phyloP scores from a whole-genome alignment of 2,113 vertebrate species.

The Isichthys henryi region DNA sequence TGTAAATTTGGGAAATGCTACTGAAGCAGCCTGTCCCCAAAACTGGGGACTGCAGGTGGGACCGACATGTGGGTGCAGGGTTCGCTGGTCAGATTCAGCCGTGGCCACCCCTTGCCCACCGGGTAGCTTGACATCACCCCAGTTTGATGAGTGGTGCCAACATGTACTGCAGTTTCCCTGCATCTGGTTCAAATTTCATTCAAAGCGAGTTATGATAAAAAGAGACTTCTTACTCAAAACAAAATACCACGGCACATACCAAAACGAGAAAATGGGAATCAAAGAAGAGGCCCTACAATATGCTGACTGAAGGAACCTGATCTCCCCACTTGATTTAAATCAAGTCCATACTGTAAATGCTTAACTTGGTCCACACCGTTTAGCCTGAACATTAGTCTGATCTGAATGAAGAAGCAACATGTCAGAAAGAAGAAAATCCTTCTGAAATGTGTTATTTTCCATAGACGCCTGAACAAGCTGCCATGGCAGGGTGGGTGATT shows the following conservation, averaged over 20 bases:
- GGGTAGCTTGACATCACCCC: slow-evolving; percentile 36
- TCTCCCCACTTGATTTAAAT: slow-evolving; percentile 11
- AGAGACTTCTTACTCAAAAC: slow-evolving; percentile 44
- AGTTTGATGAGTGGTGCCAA: slow-evolving; percentile 7
- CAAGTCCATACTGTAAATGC: slow-evolving; percentile 1
- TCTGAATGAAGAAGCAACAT: neutral
- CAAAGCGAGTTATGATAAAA: slow-evolving; percentile 56
- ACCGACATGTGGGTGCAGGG: no score
- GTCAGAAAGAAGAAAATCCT: neutral
- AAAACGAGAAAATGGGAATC: neutral
- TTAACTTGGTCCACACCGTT: neutral
- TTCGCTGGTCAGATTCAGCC: neutral
- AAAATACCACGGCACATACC: slow-evolving; percentile 33
- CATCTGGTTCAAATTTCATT: slow-evolving; percentile 60
- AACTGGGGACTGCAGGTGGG: neutral
- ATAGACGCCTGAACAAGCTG: neutral
- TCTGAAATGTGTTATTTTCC: neutral
- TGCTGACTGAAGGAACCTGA: slow-evolving; percentile 13
- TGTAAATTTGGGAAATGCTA: neutral
- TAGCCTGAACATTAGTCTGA: neutral
- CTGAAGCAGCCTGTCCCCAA: neutral
- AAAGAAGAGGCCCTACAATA: slow-evolving; percentile 6
- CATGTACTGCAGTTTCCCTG: slow-evolving; percentile 53
- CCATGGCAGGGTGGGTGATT: neutral
- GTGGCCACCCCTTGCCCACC: slow-evolving; percentile 17